phyloP scores from a whole-genome alignment of 2,888 invertebrate species.

The Dendrolimus houi region DNA sequence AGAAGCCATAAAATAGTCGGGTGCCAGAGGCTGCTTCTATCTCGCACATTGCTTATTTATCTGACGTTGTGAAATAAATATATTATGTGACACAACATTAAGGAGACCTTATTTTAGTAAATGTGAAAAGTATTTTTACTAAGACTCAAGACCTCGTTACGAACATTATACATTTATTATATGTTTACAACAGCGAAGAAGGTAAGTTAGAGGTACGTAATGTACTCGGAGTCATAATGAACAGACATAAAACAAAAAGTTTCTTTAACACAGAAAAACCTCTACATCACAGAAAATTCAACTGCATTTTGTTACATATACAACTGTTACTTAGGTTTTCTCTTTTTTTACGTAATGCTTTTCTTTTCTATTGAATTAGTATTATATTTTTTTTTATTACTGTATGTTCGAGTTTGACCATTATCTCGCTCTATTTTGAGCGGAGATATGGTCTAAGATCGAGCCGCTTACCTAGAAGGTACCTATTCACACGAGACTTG shows the following conservation, averaged over 20 bases:
- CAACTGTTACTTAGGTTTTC: no score
- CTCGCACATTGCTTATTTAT: conserved; percentile 2
- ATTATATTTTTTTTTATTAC: no score
- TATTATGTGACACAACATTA: background rate
- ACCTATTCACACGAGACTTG: no score
- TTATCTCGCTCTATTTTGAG: no score
- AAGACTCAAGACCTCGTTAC: no score
- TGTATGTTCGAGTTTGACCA: no score
- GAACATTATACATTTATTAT: no score
- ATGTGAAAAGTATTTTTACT: background rate
- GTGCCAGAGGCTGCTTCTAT: background rate
- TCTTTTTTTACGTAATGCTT: no score
- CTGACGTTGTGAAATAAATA: background rate
- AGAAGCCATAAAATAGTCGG: no score
- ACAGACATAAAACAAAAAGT: background rate
- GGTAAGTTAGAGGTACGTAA: background rate
- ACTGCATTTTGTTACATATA: background rate
- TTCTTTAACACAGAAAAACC: background rate
- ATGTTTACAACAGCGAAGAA: background rate
- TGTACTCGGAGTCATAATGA: background rate
- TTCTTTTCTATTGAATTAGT: no score
- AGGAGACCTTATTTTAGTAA: background rate
- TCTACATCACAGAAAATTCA: background rate
- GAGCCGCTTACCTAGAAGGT: no score
- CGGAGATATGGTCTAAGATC: no score